Base-by-base conservation (phyloP, 2,888 invertebrate genomes). In the Drosophila helvetica region DNA sequence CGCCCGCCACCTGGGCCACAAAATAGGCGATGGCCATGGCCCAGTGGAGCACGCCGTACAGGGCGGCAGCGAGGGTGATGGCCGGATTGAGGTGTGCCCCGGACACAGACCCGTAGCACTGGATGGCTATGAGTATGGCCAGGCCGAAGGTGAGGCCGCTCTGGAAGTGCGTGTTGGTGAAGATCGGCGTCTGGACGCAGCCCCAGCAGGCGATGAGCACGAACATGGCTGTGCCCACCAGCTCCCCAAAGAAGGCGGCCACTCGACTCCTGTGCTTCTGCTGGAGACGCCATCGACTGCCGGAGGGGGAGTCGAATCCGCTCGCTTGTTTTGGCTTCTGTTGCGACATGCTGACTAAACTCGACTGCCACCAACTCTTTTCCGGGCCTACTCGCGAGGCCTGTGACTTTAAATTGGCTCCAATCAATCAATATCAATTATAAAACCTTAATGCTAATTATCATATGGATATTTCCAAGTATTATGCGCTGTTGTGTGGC, bases 1-100 rank as follows among this genome's bases (percentile, higher is more conserved):
- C 95, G 1, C 96, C 96, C 0, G 94, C 83, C 56, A 94, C 93
- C 90, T 96, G 95, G 3, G 93, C 94, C 3, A 94, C 77, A 0
- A 94, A 75, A 83, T 96, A 96, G 3, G 94, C 90, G 0, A 93
- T 88, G 1, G 93, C 94, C 50, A 94, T 92, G 8, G 64, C 56
- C 63, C 86, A 79, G 1, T 77, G 75, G 1, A 91, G 66, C 0
- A 76, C 62, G 30, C 91, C 90, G 58, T 90, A 91, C 9, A 91
- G 69, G 1, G 94, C 91, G 0, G 95, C 93, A 0, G 94, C 94
- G 8, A 95, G 86, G 0, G 96, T 95, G 12, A 96, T 95, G 1
- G 94, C 94, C 0, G 96, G 96, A 90, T 96, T 96, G 87, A 96
- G 92, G 85, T 95, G 96, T 0, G 95, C 95, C 25, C 95, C 96